These are phyloP conservation scores for Rhynchotus rufescens DNA, from an alignment of 2,797 vertebrate genomes.

Conservation along the genomic window DNA sequence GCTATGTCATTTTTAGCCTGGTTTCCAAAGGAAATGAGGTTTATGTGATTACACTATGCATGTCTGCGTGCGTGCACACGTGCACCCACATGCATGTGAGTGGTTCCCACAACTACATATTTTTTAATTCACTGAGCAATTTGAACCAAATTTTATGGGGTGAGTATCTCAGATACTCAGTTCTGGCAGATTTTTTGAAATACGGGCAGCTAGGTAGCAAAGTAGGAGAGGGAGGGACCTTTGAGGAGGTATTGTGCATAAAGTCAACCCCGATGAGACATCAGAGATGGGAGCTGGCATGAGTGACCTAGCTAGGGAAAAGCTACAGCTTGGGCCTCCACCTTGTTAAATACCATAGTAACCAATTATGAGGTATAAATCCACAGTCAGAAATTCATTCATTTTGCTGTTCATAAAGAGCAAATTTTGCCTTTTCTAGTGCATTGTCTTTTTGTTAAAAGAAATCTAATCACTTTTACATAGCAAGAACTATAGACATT, in stretches of 20 bases:
- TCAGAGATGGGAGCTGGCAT: background rate
- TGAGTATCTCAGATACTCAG: rapidly evolving
- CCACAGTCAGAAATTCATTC: background rate
- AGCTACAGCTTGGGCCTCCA: background rate
- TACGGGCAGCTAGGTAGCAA: background rate
- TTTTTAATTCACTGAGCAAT: background rate
- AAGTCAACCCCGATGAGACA: background rate
- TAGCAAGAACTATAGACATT: background rate
- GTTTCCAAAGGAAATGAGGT: slow-evolving; percentile 68
- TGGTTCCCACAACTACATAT: background rate
- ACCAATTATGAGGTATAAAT: background rate
- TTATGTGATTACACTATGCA: slow-evolving; percentile 54
- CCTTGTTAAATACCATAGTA: background rate
- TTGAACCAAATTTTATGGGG: background rate
- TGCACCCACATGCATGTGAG: background rate
- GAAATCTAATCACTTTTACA: background rate
- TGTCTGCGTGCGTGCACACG: background rate
- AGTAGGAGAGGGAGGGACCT: background rate
- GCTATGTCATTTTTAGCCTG: slow-evolving; percentile 12
- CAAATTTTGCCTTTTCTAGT: background rate
- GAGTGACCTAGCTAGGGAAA: background rate
- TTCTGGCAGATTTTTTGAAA: background rate
- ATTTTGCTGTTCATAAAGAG: background rate
- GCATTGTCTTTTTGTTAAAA: background rate
- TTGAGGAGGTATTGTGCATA: background rate